Evolutionary conservation across 2,888 invertebrate genomes (phyloP).

Genomic region (Laspeyria flexula): DNA sequence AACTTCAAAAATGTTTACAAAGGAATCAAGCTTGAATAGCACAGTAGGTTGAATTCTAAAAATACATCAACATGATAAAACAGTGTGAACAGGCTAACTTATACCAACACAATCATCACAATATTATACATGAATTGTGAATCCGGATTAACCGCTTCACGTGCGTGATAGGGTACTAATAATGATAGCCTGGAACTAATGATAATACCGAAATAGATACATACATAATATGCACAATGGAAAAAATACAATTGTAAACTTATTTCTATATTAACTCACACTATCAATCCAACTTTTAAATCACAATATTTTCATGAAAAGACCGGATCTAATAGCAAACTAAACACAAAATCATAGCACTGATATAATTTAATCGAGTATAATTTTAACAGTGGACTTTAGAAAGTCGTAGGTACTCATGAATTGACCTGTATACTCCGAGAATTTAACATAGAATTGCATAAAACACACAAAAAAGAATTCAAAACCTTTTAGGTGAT

Average conservation of each 20-base stretch:
- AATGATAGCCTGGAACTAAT: conserved; percentile 38
- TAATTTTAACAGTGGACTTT: conserved; percentile 45
- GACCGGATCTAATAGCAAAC: conserved; percentile 2
- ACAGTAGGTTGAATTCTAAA: conserved; percentile 76
- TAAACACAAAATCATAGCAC: conserved; percentile 25
- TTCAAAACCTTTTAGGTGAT: conserved; percentile 21
- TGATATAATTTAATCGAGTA: conserved; percentile 10
- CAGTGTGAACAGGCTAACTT: conserved; percentile 76
- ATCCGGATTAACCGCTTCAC: conserved; percentile 71
- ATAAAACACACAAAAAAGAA: conserved; percentile 17
- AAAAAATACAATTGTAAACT: conserved; percentile 20
- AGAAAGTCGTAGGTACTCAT: conserved; percentile 52
- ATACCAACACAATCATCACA: conserved; percentile 76
- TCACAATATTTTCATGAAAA: not conserved
- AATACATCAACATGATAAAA: conserved; percentile 83
- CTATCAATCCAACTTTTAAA: not conserved
- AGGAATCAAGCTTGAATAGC: conserved; percentile 73
- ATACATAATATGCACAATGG: conserved; percentile 22
- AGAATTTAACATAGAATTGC: conserved; percentile 20
- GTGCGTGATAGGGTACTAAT: conserved; percentile 45
- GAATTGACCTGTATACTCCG: conserved; percentile 40
- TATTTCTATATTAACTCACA: conserved; percentile 1
- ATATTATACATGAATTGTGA: conserved; percentile 68
- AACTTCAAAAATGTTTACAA: conserved; percentile 69
- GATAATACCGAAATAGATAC: conserved; percentile 45